These are phyloP conservation scores for Keiferia lycopersicella DNA, from an alignment of 2,888 invertebrate species.

Conservation along the genomic window DNA sequence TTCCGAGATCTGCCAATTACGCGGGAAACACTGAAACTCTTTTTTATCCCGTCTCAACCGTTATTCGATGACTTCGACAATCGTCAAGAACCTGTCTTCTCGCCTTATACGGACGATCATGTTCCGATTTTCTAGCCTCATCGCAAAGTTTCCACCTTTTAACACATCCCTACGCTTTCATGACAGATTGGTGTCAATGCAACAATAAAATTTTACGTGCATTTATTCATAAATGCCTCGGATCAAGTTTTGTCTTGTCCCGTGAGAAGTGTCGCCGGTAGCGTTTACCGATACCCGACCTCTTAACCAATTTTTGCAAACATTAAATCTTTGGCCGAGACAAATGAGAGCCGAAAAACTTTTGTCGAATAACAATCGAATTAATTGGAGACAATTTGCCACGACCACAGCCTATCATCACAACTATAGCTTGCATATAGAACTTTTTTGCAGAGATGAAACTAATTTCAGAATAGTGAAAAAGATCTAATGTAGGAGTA, in stretches of 20 bases:
- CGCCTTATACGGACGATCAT: slow-evolving; percentile 57
- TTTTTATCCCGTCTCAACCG: slow-evolving; percentile 63
- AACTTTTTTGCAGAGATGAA: too few relatives aligned
- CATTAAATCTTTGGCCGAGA: slow-evolving; percentile 55
- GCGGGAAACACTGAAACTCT: slow-evolving; percentile 61
- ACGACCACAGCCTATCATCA: slow-evolving; percentile 34
- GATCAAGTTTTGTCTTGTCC: slow-evolving; percentile 48
- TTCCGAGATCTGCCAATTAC: slow-evolving; percentile 75
- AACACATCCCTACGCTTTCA: slow-evolving; percentile 49
- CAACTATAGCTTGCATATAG: slow-evolving; percentile 24
- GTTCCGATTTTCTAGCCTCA: slow-evolving; percentile 77
- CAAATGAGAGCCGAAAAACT: slow-evolving; percentile 49
- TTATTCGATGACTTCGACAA: slow-evolving; percentile 72
- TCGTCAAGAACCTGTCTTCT: slow-evolving; percentile 64
- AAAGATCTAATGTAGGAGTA: too few relatives aligned
- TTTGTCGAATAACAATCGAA: slow-evolving; percentile 40
- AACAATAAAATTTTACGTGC: slow-evolving; percentile 72
- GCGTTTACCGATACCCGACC: slow-evolving; percentile 70
- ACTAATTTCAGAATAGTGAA: too few relatives aligned
- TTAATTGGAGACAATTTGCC: slow-evolving; percentile 44
- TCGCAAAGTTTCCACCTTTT: slow-evolving; percentile 63
- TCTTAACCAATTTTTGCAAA: slow-evolving; percentile 69
- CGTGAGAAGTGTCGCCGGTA: slow-evolving; percentile 46
- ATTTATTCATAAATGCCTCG: slow-evolving; percentile 60
- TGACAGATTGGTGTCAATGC: slow-evolving; percentile 74